phyloP scores from a whole-genome alignment of 2,113 vertebrate species.

The Ursus arctos region DNA sequence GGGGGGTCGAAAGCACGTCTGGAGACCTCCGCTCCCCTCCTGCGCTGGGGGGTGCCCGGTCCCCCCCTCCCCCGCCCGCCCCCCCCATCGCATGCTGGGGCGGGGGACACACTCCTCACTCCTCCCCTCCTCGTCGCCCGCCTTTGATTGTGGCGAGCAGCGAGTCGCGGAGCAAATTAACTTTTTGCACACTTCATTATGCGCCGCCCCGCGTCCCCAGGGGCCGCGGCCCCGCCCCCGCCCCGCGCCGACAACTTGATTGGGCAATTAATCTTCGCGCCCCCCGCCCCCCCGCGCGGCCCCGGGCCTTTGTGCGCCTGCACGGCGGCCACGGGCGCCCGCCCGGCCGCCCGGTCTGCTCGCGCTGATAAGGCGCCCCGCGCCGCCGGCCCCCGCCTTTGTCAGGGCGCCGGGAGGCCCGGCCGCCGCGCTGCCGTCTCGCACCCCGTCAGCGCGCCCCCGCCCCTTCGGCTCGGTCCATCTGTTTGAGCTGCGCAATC shows the following conservation, averaged over 20 bases:
- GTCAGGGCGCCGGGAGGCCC: constrained; percentile 84
- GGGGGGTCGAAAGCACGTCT: neutral
- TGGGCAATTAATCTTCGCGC: constrained; percentile 93
- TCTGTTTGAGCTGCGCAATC: constrained; percentile 94
- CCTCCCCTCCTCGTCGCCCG: constrained; percentile 15
- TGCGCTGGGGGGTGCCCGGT: neutral
- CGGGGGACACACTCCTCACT: neutral
- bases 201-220: constrained; percentile 84
- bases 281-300: constrained; percentile 86
- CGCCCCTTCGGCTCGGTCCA: constrained; percentile 93
- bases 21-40: neutral
- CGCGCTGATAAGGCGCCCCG: constrained; percentile 90
- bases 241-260: constrained; percentile 81
- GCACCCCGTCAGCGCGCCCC: constrained; percentile 84
- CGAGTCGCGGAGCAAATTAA: constrained; percentile 94
- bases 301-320: constrained; percentile 87
- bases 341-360: constrained; percentile 72
- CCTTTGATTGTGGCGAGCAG: constrained; percentile 87
- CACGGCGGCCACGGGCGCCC: constrained; percentile 22
- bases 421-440: constrained; percentile 75
- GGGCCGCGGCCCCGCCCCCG: constrained; percentile 86
- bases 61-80: neutral
- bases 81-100: neutral
- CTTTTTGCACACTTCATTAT: constrained; percentile 96
- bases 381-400: constrained; percentile 90